These are phyloP conservation scores for Palythoa grandiflora DNA, from an alignment of 92 coral and sea anemone species.

Conservation along the genomic window DNA sequence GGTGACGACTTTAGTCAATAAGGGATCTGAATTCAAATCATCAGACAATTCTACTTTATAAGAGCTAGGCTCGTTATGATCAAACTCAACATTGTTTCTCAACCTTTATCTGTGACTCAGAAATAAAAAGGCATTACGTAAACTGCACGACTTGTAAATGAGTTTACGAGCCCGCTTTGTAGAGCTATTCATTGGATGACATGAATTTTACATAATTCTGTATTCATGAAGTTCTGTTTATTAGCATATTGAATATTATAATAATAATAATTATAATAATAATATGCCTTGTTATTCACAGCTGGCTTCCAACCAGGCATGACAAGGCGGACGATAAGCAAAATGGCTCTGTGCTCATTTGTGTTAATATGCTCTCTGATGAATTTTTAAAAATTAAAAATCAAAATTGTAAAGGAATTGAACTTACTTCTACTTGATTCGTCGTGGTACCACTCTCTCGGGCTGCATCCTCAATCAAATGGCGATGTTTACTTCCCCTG, in stretches of 20 bases:
- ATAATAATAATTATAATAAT: background rate
- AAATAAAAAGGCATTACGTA: constrained; percentile 1
- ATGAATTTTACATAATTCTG: background rate
- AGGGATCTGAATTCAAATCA: background rate
- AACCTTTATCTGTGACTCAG: background rate
- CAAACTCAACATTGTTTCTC: background rate
- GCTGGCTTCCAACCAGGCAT: constrained; percentile 14
- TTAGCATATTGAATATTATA: background rate
- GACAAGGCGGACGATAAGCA: background rate
- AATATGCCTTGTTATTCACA: background rate
- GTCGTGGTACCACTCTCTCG: background rate
- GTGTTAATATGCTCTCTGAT: background rate
- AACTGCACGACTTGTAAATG: background rate
- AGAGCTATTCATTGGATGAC: constrained; percentile 7
- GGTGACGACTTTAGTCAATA: background rate
- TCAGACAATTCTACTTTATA: background rate
- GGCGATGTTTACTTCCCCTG: constrained; percentile 1
- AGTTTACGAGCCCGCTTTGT: background rate
- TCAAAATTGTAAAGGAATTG: background rate
- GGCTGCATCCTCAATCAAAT: constrained; percentile 8
- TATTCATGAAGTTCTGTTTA: constrained; percentile 4
- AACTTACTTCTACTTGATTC: constrained; percentile 15
- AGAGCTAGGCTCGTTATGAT: background rate
- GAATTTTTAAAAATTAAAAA: background rate
- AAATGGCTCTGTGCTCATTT: background rate